A percentile compares a stretch with the other conserved stretches of the same genome.
Evolutionary conservation across 2,888 invertebrate species (phyloP).

Genomic region (Dasysyrphus albostriatus): DNA sequence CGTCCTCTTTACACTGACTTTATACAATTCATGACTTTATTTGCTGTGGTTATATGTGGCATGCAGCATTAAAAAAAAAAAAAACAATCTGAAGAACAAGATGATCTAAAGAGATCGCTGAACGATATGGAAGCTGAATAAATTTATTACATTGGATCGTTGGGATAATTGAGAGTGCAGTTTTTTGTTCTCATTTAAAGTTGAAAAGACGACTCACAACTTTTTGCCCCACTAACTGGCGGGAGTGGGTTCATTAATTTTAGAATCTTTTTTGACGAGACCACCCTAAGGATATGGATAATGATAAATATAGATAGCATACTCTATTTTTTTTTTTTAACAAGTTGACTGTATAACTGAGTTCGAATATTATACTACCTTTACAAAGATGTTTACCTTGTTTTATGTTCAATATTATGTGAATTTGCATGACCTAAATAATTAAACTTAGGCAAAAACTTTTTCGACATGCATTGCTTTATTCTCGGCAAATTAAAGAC

Average conservation of each 20-base stretch:
- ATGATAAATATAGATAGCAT: constrained; percentile 48
- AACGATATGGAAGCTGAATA: constrained; percentile 76
- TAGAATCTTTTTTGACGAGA: constrained; percentile 51
- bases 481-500: too few species aligned
- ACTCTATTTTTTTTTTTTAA: constrained; percentile 45
- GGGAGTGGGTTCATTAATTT: constrained; percentile 64
- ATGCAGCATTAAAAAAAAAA: constrained; percentile 23
- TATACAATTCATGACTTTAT: constrained; percentile 70
- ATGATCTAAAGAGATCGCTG: constrained; percentile 74
- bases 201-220: constrained; percentile 36
- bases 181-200: constrained; percentile 70
- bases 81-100: constrained; percentile 46
- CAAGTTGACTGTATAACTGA: too few species aligned
- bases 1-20: constrained; percentile 1
- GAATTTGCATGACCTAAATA: too few species aligned
- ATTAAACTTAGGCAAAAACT: too few species aligned
- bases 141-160: constrained; percentile 77
- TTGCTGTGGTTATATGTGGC: constrained; percentile 51
- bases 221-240: constrained; percentile 9
- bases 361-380: too few species aligned
- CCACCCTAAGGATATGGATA: constrained; percentile 67
- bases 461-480: too few species aligned
- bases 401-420: too few species aligned
- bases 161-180: constrained; percentile 77
- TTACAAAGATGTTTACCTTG: too few species aligned